Conservation (phyloP, 2,797 vertebrate genomes). For the Sphaeramia orbicularis region DNA sequence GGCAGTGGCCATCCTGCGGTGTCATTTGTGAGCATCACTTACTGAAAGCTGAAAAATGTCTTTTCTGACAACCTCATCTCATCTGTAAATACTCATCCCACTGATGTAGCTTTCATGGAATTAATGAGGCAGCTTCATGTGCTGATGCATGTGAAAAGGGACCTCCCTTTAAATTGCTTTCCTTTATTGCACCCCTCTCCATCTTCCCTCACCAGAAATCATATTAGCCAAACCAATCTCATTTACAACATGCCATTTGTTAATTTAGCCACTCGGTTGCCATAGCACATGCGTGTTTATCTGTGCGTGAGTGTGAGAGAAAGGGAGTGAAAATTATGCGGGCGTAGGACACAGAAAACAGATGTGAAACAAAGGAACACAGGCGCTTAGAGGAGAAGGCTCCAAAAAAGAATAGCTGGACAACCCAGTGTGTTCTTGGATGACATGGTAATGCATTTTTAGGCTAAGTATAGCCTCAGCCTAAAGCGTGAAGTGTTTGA, state of each 20-base stretch:
- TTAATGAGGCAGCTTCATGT: conserved; percentile 81
- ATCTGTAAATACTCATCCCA: conserved; percentile 82
- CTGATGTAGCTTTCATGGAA: conserved; percentile 79
- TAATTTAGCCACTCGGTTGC: conserved; percentile 69
- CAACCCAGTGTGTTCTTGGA: neutral
- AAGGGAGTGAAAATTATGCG: neutral
- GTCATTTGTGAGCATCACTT: conserved; percentile 52
- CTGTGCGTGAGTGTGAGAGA: neutral
- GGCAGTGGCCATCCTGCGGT: conserved; percentile 25
- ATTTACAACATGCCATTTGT: conserved; percentile 77
- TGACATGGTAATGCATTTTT: neutral
- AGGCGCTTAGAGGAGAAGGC: neutral
- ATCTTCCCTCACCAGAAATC: conserved; percentile 66
- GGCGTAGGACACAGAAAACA: neutral
- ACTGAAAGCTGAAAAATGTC: conserved; percentile 22
- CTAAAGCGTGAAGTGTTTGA: no score
- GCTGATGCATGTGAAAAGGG: conserved; percentile 74
- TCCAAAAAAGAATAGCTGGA: neutral
- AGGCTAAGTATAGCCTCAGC: no score
- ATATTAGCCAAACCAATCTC: conserved; percentile 80
- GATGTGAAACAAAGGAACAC: neutral
- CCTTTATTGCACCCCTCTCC: conserved; percentile 65
- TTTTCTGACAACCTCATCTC: conserved; percentile 69
- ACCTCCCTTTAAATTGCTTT: conserved; percentile 76
- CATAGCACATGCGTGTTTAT: conserved; percentile 24